These are phyloP conservation scores for Dryococelus australis DNA, from an alignment of 2,888 invertebrate genomes.

Conservation along the genomic window DNA sequence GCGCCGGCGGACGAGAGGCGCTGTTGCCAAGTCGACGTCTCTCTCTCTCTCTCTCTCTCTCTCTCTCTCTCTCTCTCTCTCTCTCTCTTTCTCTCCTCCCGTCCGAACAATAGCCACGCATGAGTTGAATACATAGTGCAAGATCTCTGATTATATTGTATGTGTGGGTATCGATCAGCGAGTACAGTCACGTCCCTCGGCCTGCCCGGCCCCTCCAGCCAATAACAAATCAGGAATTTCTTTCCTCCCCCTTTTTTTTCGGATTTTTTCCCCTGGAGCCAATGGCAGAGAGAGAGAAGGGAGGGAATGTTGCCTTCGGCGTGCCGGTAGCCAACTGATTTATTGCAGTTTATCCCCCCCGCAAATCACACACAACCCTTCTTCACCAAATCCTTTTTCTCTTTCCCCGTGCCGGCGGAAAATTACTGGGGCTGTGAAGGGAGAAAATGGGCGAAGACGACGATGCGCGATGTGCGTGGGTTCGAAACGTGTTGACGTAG, in stretches of 20 bases:
- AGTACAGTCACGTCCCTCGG: conserved; percentile 20
- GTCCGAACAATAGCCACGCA: conserved; percentile 28
- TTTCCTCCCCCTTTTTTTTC: neutral
- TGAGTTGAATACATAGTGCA: conserved; percentile 8
- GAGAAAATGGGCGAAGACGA: neutral
- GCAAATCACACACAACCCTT: neutral
- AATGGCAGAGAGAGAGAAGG: neutral
- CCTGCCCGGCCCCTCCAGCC: neutral
- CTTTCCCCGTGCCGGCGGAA: neutral
- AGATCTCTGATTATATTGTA: conserved; percentile 29
- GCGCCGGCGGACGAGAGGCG: neutral
- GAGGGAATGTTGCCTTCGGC: conserved; percentile 21
- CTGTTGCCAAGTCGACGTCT: conserved; percentile 19
- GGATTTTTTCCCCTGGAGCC: neutral
- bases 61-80: neutral
- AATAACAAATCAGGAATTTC: conserved; percentile 29
- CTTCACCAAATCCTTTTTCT: neutral
- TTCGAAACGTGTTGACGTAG: neutral
- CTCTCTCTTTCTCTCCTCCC: neutral
- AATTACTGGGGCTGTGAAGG: neutral
- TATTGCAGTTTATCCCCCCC: neutral
- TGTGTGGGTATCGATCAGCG: neutral
- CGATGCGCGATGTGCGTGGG: neutral
- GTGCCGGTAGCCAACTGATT: conserved; percentile 11
- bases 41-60: no score